These are phyloP conservation scores for Melieria picta DNA, from an alignment of 2,888 invertebrate species.

Conservation along the genomic window DNA sequence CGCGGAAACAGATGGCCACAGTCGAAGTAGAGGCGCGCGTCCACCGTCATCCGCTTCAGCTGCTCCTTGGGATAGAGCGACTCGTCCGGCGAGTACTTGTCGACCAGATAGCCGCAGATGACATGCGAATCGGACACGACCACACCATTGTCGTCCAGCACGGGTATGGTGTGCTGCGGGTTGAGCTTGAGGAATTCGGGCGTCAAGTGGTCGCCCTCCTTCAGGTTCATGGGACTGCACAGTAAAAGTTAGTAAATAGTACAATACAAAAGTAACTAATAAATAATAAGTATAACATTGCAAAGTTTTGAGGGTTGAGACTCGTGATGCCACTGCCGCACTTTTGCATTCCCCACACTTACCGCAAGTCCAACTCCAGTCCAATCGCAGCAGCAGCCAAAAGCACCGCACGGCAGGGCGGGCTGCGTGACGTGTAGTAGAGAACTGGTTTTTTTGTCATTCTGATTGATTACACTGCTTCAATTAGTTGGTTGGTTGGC, in stretches of 20 bases:
- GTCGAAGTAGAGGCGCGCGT: constrained; percentile 60
- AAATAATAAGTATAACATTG: neutral
- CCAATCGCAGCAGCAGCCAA: constrained; percentile 74
- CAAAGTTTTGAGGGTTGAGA: constrained; percentile 2
- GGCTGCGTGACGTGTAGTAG: constrained; percentile 73
- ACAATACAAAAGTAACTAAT: neutral
- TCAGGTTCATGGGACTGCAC: constrained; percentile 57
- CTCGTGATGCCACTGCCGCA: constrained; percentile 14
- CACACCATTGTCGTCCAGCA: constrained; percentile 61
- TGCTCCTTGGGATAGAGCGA: constrained; percentile 70
- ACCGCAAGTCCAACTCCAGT: constrained; percentile 70
- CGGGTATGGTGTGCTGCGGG: constrained; percentile 68
- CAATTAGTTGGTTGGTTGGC: neutral
- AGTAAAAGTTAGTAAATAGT: neutral
- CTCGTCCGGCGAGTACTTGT: constrained; percentile 69
- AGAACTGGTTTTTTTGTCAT: constrained; percentile 65
- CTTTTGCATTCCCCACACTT: constrained; percentile 30
- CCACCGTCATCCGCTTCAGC: constrained; percentile 67
- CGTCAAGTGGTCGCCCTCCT: constrained; percentile 56
- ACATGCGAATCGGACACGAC: constrained; percentile 67
- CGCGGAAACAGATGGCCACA: constrained; percentile 62
- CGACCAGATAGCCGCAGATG: constrained; percentile 68
- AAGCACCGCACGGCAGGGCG: constrained; percentile 74
- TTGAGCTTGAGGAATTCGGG: constrained; percentile 68
- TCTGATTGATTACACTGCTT: constrained; percentile 1